Evolutionary conservation across 30 jellyfish, hydroid and myxozoan species (phyloP), one percentile per base, ranked within the genome.

Genomic region (Cassiopea andromeda): DNA sequence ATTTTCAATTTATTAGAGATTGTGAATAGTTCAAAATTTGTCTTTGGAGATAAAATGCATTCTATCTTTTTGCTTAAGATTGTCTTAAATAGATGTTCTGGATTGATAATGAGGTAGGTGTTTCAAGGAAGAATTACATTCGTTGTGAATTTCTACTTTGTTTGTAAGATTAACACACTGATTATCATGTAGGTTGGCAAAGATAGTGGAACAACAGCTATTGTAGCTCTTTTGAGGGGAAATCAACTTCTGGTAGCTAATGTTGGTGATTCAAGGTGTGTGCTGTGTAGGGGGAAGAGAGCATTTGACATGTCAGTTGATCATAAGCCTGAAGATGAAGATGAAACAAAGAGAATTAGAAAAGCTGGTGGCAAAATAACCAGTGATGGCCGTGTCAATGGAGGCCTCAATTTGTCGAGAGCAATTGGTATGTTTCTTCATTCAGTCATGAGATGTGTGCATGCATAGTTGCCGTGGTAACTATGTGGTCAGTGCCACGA

Each of bases 201-300:
- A 73, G 98, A 94, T 78, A 94, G 98, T 46, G 98, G 98, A 2
- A 82, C 98, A 50, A 94, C 98, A 58, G 98, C 98, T 44, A 87
- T 81, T 19, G 98, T 94, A n/a, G 98, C 97, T 1, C 78, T 94
- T 87, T 47, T 80, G 17, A 91, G 87, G 67, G 87, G 82, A 50
- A 73, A 89, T 49, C 94, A 80, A 58, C 75, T 94, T 19, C 72
- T 73, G 58, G 98, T 94, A 58, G 98, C 98, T 8, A 94, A 94
- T 71, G 98, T 78, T 73, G 98, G 98, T 10, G 98, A 94, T 60
- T 94, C 98, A 14, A 67, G 98, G 69, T 89, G 97, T 66, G 97
- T 94, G 14, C 74, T 94, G 69, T 94, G 96, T 72, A 80, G 98
- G 18, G 93, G 91, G 44, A 93, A 82, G 60, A 89, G 60, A 46